Evolutionary conservation across 2,113 vertebrate genomes (phyloP), one percentile per base, ranked within the genome.

Genomic region (Chloroceryle aenea): DNA sequence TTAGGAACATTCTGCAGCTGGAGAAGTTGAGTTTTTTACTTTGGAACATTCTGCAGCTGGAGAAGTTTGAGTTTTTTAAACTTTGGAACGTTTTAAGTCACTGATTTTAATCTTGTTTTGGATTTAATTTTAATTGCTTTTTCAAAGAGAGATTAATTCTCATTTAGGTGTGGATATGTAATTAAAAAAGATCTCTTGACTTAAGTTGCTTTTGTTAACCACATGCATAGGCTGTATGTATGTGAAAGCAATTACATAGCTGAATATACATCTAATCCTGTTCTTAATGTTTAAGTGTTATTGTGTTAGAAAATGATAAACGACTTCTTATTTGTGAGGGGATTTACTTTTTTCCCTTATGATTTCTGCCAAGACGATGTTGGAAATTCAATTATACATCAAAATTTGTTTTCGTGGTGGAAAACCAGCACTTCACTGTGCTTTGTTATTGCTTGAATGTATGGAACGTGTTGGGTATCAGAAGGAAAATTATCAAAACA

Each of bases 251-350:
- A 79, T 92, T 95, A 75, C 86, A 85, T 61, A 75, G 76, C 7
- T 89, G 73, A 91, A 72, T 75, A 85, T 95, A 52, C 88, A 66
- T 85, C 89, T 95, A 78, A 92, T 95, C 73, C 91, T 27, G 1
- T 16, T 86, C 80, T 81, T 67, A 34, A 71, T 48, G 72, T 38
- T 55, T 69, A 91, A 95, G 74, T 89, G 84, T 74, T 91, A 47
- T 47, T 92, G 89, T 75, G 62, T 71, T 89, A 66, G 89, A 45
- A 89, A 22, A 18, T 91, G 94, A 92, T 92, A 81, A 96, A 97
- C 0, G 47, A 22, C 76, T 93, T 64, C 89, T 75, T 90, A 32
- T 74, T 95, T 91, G 68, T n/a, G 84, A 91, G 47, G 43, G 67
- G 69, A 82, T 96, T 94, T 92, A 27, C 69, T 79, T 62, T 87